Evolutionary conservation across 2,888 invertebrate species (phyloP).

Genomic region (Chouioia cunea): DNA sequence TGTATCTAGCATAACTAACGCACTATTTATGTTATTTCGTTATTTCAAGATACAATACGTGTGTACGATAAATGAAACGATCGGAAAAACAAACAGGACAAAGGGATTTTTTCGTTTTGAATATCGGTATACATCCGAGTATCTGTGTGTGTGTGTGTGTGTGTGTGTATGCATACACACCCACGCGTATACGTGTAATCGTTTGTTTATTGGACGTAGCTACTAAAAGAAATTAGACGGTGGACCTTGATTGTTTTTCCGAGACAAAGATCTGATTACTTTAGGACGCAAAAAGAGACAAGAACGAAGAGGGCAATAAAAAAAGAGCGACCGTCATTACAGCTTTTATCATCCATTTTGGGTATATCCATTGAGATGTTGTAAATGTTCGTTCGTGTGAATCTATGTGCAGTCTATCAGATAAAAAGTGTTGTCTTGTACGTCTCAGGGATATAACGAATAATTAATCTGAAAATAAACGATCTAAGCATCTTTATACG

Average conservation of each 20-base stretch:
- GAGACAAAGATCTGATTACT: constrained; percentile 30
- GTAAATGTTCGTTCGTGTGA: constrained; percentile 36
- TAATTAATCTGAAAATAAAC: constrained; percentile 30
- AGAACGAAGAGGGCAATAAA: constrained; percentile 14
- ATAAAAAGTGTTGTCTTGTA: constrained; percentile 20
- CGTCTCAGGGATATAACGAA: background rate
- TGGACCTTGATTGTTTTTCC: constrained; percentile 27
- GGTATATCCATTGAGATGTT: constrained; percentile 33
- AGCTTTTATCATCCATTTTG: constrained; percentile 36
- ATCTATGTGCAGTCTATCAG: constrained; percentile 31
- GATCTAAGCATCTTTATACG: constrained; percentile 11
- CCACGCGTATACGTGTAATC: background rate
- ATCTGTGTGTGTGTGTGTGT: too few species aligned
- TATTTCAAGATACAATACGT: background rate
- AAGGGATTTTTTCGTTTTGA: background rate
- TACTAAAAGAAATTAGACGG: too few species aligned
- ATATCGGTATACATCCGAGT: too few species aligned
- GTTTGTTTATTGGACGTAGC: too few species aligned
- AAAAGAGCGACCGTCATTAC: constrained; percentile 23
- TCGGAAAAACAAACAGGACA: background rate
- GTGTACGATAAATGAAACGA: too few species aligned
- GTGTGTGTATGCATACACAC: too few species aligned
- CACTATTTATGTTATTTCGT: constrained; percentile 26
- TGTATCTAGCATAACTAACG: constrained; percentile 29
- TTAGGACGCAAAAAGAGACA: constrained; percentile 20